phyloP scores from a whole-genome alignment of 2,797 vertebrate species.

The Parambassis ranga region DNA sequence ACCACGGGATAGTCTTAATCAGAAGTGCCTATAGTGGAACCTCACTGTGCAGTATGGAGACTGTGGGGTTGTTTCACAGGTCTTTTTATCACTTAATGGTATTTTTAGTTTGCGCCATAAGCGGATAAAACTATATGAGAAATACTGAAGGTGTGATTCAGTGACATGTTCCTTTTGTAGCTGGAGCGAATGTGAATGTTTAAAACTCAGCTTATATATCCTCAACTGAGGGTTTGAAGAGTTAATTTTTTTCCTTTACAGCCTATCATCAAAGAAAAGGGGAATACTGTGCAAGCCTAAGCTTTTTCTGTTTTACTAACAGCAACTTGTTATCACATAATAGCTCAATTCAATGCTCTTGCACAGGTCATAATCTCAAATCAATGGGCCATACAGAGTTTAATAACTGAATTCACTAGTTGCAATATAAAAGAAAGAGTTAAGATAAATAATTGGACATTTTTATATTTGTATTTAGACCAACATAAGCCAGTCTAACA shows the following conservation, averaged over 20 bases:
- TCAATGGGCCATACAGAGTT: neutral
- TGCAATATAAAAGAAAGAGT: constrained; percentile 28
- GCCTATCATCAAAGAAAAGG: neutral
- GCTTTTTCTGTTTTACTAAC: neutral
- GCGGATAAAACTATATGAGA: no score
- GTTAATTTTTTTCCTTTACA: neutral
- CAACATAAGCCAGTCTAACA: constrained; percentile 3
- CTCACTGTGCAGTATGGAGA: neutral
- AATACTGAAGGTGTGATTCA: neutral
- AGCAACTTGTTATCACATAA: constrained; percentile 1
- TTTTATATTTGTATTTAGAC: constrained; percentile 4
- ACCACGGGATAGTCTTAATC: constrained; percentile 27
- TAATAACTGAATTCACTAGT: constrained; percentile 30
- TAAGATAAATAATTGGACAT: constrained; percentile 35
- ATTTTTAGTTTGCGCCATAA: constrained; percentile 34
- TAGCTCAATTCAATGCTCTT: constrained; percentile 16
- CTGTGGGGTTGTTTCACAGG: constrained; percentile 19
- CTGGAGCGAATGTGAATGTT: neutral
- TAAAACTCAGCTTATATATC: neutral
- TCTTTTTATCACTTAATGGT: constrained; percentile 3
- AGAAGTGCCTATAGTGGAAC: constrained; percentile 4
- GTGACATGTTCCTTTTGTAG: neutral
- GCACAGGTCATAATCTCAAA: constrained; percentile 4
- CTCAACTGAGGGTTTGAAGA: neutral
- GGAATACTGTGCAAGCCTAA: neutral